Percentiles rank a stretch among this genome's conserved stretches.
Evolutionary conservation across 1,140 invertebrate genomes (phyloP).

Genomic region (Sminthurides bifidus): DNA sequence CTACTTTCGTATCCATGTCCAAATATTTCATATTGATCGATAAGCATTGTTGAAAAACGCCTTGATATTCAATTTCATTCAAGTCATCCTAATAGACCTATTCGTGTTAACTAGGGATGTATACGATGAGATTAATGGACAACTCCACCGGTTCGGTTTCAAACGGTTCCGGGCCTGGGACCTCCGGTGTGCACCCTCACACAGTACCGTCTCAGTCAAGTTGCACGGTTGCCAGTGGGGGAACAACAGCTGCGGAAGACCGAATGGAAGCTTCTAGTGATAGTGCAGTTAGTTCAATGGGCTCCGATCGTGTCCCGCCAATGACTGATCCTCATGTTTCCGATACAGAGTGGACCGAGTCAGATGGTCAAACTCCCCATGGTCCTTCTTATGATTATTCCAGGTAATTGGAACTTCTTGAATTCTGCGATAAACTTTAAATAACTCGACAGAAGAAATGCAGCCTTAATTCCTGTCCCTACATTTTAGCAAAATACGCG

Average conservation of each 20-base stretch:
- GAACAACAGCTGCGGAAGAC: constrained; percentile 42
- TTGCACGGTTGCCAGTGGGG: constrained; percentile 35
- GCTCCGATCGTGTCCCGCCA: constrained; percentile 53
- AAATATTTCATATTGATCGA: too few species aligned
- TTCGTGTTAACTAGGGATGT: constrained; percentile 55
- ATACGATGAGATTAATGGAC: constrained; percentile 71
- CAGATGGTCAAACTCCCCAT: constrained; percentile 62
- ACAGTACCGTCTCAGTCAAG: constrained; percentile 11
- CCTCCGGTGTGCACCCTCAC: background rate
- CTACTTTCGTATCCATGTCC: too few species aligned
- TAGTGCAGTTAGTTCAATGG: constrained; percentile 81
- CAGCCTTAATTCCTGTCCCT: background rate
- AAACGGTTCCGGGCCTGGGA: constrained; percentile 21
- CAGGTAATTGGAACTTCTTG: constrained; percentile 25
- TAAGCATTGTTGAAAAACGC: background rate
- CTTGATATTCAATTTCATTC: background rate
- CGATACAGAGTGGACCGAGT: constrained; percentile 78
- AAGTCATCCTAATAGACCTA: background rate
- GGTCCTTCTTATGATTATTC: constrained; percentile 31
- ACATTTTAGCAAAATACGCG: constrained; percentile 49
- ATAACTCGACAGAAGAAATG: constrained; percentile 1
- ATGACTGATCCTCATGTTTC: constrained; percentile 61
- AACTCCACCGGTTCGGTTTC: constrained; percentile 38
- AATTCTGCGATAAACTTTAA: constrained; percentile 10
- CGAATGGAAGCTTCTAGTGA: constrained; percentile 68